phyloP scores from a whole-genome alignment of 2,888 invertebrate species.

The Caradrina kadenii region DNA sequence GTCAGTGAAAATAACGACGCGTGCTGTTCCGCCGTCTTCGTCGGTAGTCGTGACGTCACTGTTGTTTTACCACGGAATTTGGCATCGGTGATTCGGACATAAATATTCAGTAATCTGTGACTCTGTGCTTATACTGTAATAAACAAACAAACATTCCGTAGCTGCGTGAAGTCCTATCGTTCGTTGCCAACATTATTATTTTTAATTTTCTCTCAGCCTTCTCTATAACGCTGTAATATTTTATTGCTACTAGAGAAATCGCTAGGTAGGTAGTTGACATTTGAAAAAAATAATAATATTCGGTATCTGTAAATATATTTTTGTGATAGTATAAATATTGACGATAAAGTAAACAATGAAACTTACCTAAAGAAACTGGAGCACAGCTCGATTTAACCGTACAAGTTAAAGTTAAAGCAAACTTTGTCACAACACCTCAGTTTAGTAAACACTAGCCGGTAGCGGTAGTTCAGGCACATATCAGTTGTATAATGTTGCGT shows the following conservation, averaged over 20 bases:
- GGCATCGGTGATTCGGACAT: constrained; percentile 10
- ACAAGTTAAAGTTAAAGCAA: constrained; percentile 77
- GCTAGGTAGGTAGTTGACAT: not conserved
- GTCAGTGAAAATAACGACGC: constrained; percentile 74
- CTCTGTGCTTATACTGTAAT: constrained; percentile 19
- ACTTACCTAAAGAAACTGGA: constrained; percentile 57
- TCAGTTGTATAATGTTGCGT: constrained; percentile 78
- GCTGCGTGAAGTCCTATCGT: constrained; percentile 47
- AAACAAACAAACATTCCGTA: constrained; percentile 64
- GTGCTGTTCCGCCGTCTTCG: constrained; percentile 48
- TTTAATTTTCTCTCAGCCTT: constrained; percentile 26
- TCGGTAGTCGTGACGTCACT: constrained; percentile 39
- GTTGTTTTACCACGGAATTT: constrained; percentile 30
- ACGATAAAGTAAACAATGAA: constrained; percentile 2
- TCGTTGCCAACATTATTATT: constrained; percentile 23
- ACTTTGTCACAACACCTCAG: constrained; percentile 78
- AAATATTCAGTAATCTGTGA: constrained; percentile 23
- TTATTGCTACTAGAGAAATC: constrained; percentile 16
- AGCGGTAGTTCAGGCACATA: constrained; percentile 75
- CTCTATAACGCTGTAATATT: not conserved
- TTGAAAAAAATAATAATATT: not conserved
- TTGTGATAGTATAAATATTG: not conserved
- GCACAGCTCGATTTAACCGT: constrained; percentile 63
- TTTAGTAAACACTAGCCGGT: constrained; percentile 81
- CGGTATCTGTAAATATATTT: not conserved